Conservation (phyloP, 2,888 invertebrate genomes). For the Nyleta sp. region DNA sequence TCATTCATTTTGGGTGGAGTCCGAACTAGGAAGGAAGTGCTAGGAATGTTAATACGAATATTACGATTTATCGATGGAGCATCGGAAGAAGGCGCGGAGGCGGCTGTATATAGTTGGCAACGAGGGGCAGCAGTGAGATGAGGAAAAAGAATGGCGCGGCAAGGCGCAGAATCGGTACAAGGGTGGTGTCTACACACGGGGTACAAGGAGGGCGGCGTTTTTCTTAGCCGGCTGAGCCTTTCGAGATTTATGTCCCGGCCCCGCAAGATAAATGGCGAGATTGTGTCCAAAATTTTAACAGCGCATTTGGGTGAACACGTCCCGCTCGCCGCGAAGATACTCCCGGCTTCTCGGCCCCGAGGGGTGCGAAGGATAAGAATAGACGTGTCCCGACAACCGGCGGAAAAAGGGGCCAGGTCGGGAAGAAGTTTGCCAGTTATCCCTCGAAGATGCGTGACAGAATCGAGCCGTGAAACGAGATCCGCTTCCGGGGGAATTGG, state of each 20-base stretch:
- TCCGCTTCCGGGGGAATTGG: conserved; percentile 71
- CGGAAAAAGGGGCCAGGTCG: conserved; percentile 56
- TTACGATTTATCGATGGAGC: conserved; percentile 80
- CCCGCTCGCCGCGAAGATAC: conserved; percentile 82
- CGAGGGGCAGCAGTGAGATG: conserved; percentile 70
- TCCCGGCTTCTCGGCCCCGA: conserved; percentile 77
- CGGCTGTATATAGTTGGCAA: conserved; percentile 59
- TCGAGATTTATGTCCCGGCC: conserved; percentile 88
- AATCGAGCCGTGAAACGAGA: conserved; percentile 83
- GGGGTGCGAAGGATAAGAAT: conserved; percentile 68
- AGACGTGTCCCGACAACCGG: conserved; percentile 62
- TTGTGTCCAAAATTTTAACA: conserved; percentile 92
- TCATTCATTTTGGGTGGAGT: conserved; percentile 70
- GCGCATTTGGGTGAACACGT: conserved; percentile 85
- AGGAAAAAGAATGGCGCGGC: conserved; percentile 73
- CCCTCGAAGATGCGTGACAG: conserved; percentile 77
- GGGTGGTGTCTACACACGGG: conserved; percentile 79
- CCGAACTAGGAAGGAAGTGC: conserved; percentile 75
- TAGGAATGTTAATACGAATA: conserved; percentile 81
- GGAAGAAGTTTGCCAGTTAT: conserved; percentile 82
- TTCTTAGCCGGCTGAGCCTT: conserved; percentile 84
- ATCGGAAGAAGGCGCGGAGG: conserved; percentile 70
- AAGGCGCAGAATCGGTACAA: conserved; percentile 66
- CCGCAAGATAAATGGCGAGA: conserved; percentile 90
- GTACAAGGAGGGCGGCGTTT: conserved; percentile 83